These are phyloP conservation scores for Caerostris extrusa DNA, from an alignment of 1,140 invertebrate genomes.

Conservation along the genomic window DNA sequence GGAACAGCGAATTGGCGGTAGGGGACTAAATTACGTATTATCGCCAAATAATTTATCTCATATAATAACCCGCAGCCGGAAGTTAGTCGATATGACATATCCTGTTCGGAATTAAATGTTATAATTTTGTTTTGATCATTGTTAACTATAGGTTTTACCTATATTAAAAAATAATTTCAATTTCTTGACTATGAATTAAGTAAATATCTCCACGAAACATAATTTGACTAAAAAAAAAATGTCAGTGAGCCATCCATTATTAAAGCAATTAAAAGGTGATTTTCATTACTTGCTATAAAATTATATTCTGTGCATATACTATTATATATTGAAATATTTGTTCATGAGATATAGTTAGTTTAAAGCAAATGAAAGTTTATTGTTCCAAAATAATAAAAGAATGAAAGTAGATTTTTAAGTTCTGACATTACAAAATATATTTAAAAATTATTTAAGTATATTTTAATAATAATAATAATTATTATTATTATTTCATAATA, in stretches of 20 bases:
- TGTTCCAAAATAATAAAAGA: background rate
- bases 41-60: too few relatives aligned
- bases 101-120: background rate
- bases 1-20: too few relatives aligned
- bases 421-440: too few relatives aligned
- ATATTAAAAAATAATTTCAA: too few relatives aligned
- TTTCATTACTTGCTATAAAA: background rate
- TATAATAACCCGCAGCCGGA: background rate
- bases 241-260: conserved; percentile 71
- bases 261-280: conserved; percentile 74
- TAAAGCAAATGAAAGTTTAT: background rate
- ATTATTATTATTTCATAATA: too few relatives aligned
- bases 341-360: background rate
- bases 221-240: background rate
- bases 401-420: too few relatives aligned
- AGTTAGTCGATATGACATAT: background rate
- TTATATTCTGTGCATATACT: background rate
- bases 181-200: too few relatives aligned
- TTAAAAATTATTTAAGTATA: too few relatives aligned
- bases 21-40: too few relatives aligned
- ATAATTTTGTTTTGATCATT: background rate
- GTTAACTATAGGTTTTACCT: background rate
- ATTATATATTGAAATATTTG: background rate
- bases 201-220: too few relatives aligned
- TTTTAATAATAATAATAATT: too few relatives aligned